phyloP scores from a whole-genome alignment of 2,888 invertebrate genomes.

The Bellardia bayeri region DNA sequence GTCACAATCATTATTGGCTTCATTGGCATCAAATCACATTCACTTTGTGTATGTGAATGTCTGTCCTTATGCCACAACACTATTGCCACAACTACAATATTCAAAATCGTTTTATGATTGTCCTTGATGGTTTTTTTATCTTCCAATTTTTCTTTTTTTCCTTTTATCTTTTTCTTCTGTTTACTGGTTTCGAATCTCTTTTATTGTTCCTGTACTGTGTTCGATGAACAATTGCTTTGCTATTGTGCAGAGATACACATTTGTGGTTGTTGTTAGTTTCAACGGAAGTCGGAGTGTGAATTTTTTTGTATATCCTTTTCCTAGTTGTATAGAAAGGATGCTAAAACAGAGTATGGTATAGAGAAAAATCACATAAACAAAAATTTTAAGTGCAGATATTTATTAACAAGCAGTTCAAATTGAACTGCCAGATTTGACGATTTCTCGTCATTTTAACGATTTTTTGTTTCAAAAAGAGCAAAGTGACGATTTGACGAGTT shows the following conservation, averaged over 20 bases:
- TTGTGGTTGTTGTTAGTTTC: neutral
- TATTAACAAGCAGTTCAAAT: too few species aligned
- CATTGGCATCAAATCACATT: slow-evolving; percentile 38
- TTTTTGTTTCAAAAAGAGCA: too few species aligned
- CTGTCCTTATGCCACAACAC: neutral
- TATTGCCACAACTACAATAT: slow-evolving; percentile 4
- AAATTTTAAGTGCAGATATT: too few species aligned
- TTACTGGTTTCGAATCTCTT: neutral
- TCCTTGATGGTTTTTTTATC: neutral
- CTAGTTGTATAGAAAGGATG: too few species aligned
- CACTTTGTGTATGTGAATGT: neutral
- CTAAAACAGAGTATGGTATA: too few species aligned
- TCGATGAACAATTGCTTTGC: neutral
- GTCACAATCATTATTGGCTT: slow-evolving; percentile 21
- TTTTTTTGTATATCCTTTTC: neutral
- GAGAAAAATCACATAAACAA: too few species aligned
- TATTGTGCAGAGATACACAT: neutral
- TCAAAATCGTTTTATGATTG: slow-evolving; percentile 16
- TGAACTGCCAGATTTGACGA: too few species aligned
- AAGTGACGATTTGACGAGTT: too few species aligned
- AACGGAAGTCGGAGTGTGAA: neutral
- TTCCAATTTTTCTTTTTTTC: neutral
- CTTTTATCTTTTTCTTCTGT: neutral
- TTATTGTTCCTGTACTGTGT: neutral
- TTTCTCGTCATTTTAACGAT: too few species aligned